Base-by-base conservation (phyloP, 2,113 vertebrate genomes). In the Mellivora capensis region DNA sequence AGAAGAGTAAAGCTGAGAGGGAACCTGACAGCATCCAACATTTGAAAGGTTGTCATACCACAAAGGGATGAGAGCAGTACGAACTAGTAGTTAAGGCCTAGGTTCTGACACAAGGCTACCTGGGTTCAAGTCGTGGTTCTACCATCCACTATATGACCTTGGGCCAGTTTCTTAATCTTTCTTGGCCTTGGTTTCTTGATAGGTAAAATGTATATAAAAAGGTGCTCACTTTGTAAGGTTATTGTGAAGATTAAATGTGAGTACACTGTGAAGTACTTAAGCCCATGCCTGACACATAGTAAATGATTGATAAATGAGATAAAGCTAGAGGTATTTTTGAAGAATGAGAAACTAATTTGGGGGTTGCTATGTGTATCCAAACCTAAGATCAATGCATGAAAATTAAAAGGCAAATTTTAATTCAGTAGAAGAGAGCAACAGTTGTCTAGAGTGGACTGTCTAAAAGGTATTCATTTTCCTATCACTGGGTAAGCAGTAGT, bases 331-430 rank as follows among this genome's bases (percentile, higher is more conserved):
- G 52, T 79, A 17, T 74, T 85, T 90, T 74, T 64, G 47, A 49
- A 72, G 23, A 87, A 69, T 20, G 71, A 34, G 85, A 71, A 91
- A 39, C 47, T 64, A 42, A 44, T 90, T 72, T 90, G 34, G 15
- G 37, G 27, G 8, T 87, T 94, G 44, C 57, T 87, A 2, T 83
- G 15, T 49, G 15, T 80, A n/a, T 85, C 29, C 72, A 34, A 94
- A 93, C 23, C 27, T 6, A 59, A 86, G 87, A 87, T 59, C n/a
- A 67, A n/a, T 86, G 6, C 54, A 7, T 94, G 83, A 77, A 90
- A 87, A 64, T 88, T 91, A 44, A 52, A 93, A 96, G 34, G 34
- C 31, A 88, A 59, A 64, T 74, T 88, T 96, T 95, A 92, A 92
- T 13, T 44, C 54, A 59, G 2, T 57, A 61, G 79, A 86, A 62